Evolutionary conservation across 2,113 vertebrate species (phyloP).

Genomic region (Nothoprocta perdicaria): DNA sequence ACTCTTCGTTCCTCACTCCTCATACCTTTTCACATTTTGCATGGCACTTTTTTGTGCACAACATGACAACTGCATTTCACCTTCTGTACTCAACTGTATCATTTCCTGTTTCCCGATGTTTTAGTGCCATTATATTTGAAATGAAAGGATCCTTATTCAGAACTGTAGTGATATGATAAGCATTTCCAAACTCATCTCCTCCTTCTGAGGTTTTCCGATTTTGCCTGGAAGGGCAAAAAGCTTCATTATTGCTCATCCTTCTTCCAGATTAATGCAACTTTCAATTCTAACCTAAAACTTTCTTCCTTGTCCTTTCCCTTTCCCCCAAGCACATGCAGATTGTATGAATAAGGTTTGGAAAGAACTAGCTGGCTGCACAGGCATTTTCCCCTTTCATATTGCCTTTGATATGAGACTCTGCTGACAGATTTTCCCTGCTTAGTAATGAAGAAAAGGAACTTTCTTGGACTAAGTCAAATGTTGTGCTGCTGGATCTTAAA

Average conservation of each 20-base stretch:
- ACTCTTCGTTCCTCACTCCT: neutral
- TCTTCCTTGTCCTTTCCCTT: neutral
- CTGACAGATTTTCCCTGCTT: neutral
- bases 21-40: neutral
- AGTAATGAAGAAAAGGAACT: neutral
- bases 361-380: neutral
- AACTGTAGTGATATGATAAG: neutral
- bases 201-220: neutral
- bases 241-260: neutral
- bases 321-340: neutral
- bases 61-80: neutral
- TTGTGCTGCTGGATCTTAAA: neutral
- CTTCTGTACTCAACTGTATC: neutral
- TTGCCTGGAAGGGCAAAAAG: neutral
- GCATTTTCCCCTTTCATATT: neutral
- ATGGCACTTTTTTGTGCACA: neutral
- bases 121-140: neutral
- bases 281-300: neutral
- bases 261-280: neutral
- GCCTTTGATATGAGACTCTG: slow-evolving; percentile 4
- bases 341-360: neutral
- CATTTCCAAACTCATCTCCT: neutral
- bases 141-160: neutral
- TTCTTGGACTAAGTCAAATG: neutral
- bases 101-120: neutral